These are phyloP conservation scores for Trichogramma pretiosum DNA, from an alignment of 1,140 invertebrate species.

Conservation along the genomic window DNA sequence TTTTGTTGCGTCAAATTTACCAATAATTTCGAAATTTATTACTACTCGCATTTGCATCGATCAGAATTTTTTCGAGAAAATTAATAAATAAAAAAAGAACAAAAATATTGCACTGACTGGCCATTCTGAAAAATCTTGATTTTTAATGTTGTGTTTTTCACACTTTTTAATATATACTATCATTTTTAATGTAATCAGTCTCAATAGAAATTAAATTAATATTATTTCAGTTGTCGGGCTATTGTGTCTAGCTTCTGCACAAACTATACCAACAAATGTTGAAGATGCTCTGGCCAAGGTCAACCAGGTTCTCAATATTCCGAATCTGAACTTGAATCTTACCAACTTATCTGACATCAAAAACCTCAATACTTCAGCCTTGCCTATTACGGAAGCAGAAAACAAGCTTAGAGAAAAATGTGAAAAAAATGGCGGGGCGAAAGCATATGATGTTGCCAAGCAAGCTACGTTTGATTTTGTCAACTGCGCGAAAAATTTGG, in stretches of 20 bases:
- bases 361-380: slow-evolving; percentile 23
- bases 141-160: too few species aligned
- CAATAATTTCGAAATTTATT: too few species aligned
- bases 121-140: too few species aligned
- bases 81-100: too few species aligned
- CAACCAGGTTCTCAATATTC: slow-evolving; percentile 14
- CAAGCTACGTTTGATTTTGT: slow-evolving; percentile 29
- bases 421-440: slow-evolving; percentile 34
- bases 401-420: slow-evolving; percentile 41
- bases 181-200: neutral
- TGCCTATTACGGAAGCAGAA: slow-evolving; percentile 28
- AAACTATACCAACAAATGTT: neutral
- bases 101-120: too few species aligned
- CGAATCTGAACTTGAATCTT: slow-evolving; percentile 2
- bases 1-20: too few species aligned
- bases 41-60: too few species aligned
- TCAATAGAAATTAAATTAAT: neutral
- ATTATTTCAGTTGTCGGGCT: neutral
- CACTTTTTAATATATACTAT: too few species aligned
- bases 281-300: slow-evolving; percentile 21
- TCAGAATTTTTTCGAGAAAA: too few species aligned
- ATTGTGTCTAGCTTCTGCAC: neutral
- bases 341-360: slow-evolving; percentile 20
- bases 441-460: slow-evolving; percentile 31
- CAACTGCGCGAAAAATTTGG: slow-evolving; percentile 42